These are phyloP conservation scores for Aurelia aurita DNA, from an alignment of 30 jellyfish, hydroid and myxozoan genomes.

Conservation along the genomic window DNA sequence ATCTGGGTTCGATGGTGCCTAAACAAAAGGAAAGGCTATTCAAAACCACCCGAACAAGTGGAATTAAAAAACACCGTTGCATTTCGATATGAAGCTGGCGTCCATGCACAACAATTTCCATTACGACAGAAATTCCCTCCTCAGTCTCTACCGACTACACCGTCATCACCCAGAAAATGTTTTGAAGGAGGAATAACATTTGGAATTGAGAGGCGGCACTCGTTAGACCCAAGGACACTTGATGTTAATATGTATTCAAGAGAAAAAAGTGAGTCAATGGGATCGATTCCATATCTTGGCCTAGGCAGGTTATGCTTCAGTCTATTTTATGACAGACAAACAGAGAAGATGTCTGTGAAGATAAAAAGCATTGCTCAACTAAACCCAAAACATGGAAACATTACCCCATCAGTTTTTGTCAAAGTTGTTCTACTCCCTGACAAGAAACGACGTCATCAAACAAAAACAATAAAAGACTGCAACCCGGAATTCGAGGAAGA, in stretches of 20 bases:
- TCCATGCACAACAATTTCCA: constrained; percentile 79
- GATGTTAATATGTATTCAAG: constrained; percentile 75
- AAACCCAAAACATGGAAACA: constrained; percentile 49
- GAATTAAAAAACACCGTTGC: constrained; percentile 62
- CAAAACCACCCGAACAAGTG: constrained; percentile 17
- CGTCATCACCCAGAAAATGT: constrained; percentile 21
- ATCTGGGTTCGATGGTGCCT: constrained; percentile 74
- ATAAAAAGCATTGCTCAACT: constrained; percentile 57
- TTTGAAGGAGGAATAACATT: constrained; percentile 9
- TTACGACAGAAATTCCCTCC: constrained; percentile 31
- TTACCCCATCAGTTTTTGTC: constrained; percentile 78
- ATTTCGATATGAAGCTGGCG: constrained; percentile 61
- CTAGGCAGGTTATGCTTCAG: constrained; percentile 77
- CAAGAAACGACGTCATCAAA: constrained; percentile 85
- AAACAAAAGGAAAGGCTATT: constrained; percentile 5
- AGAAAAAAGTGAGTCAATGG: constrained; percentile 74
- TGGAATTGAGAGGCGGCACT: constrained; percentile 51
- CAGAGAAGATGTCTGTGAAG: constrained; percentile 73
- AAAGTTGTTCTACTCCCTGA: constrained; percentile 87
- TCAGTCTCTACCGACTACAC: constrained; percentile 59
- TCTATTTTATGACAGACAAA: constrained; percentile 66
- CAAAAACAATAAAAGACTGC: constrained; percentile 76
- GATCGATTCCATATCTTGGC: constrained; percentile 81
- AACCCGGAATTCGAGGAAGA: constrained; percentile 91
- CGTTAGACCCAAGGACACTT: constrained; percentile 77